Percentiles rank a stretch among this genome's conserved stretches.
Conservation (phyloP, 92 coral and sea anemone genomes). For the Zoanthus gigantus region DNA sequence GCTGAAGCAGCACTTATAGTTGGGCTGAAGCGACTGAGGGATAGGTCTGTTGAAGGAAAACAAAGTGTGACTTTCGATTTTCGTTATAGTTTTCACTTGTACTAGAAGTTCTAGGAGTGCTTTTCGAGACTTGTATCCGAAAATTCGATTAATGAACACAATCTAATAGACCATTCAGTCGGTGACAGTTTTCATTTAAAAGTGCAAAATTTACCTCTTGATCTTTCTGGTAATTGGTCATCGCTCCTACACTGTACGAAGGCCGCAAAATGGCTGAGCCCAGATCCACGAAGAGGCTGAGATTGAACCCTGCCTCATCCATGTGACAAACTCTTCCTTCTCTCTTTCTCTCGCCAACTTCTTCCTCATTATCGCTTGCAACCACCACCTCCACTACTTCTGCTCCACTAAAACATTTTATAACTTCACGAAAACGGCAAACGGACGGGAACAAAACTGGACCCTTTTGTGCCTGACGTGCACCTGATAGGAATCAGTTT, state of each 20-base stretch:
- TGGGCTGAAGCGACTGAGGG: background rate
- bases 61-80: background rate
- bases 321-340: too few relatives aligned
- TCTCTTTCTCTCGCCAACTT: too few relatives aligned
- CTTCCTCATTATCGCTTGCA: too few relatives aligned
- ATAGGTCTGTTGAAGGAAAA: background rate
- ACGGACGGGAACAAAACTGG: too few relatives aligned
- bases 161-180: background rate
- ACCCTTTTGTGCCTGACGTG: too few relatives aligned
- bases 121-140: background rate
- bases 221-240: background rate
- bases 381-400: too few relatives aligned
- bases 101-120: background rate
- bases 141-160: background rate
- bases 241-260: background rate
- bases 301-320: background rate
- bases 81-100: background rate
- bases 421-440: too few relatives aligned
- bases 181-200: background rate
- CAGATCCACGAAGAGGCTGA: background rate
- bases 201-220: background rate
- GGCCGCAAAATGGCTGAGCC: background rate
- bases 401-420: too few relatives aligned
- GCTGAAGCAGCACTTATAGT: background rate
- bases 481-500: too few relatives aligned